Conservation (phyloP, 2,888 invertebrate genomes). For the Macroteleia sp. region DNA sequence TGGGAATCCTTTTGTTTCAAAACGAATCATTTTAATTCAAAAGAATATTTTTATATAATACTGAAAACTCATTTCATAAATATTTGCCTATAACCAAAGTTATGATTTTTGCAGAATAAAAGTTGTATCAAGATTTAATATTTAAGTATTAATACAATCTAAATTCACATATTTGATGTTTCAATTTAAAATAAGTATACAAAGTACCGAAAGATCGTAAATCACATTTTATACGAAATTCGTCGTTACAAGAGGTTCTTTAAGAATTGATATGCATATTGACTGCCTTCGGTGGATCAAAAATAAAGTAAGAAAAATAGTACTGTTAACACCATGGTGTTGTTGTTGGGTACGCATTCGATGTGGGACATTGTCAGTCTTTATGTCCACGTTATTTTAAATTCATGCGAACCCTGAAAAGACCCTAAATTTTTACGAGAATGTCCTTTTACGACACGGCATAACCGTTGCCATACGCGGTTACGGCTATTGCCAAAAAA, state of each 20-base stretch:
- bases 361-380: conserved; percentile 57
- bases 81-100: no score
- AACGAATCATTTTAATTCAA: no score
- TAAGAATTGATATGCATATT: conserved; percentile 42
- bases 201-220: no score
- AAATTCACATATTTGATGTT: no score
- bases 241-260: conserved; percentile 13
- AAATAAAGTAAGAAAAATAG: conserved; percentile 32
- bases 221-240: no score
- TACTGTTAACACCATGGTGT: conserved; percentile 42
- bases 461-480: conserved; percentile 65
- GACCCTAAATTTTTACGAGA: conserved; percentile 70
- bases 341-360: conserved; percentile 46
- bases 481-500: conserved; percentile 61
- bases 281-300: conserved; percentile 17
- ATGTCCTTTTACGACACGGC: conserved; percentile 66
- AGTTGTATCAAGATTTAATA: no score
- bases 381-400: conserved; percentile 66
- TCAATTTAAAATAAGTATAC: no score
- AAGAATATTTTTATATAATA: no score
- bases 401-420: conserved; percentile 67
- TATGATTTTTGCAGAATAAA: no score
- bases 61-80: no score
- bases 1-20: no score
- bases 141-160: no score